Conservation (phyloP, 2,113 vertebrate species). For the Chrysemys picta region DNA sequence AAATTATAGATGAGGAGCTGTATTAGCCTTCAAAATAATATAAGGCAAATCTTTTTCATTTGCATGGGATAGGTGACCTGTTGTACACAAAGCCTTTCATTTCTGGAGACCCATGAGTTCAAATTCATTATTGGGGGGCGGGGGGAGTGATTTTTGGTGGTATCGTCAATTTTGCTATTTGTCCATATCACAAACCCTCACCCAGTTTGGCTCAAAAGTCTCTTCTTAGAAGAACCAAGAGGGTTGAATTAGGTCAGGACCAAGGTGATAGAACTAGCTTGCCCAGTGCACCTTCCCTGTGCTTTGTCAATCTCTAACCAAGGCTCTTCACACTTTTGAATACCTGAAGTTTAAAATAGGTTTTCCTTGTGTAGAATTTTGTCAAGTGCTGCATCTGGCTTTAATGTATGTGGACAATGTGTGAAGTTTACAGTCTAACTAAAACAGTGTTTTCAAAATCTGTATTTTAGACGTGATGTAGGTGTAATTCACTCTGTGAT, state of each 20-base stretch:
- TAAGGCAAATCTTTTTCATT: neutral
- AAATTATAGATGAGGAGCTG: neutral
- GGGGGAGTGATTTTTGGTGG: neutral
- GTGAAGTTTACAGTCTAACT: neutral
- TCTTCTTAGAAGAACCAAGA: neutral
- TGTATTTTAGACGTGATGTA: neutral
- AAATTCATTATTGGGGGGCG: neutral
- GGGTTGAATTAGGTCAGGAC: neutral
- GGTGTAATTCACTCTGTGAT: neutral
- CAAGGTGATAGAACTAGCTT: neutral
- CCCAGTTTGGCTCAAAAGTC: neutral
- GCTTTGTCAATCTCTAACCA: neutral
- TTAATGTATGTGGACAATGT: neutral
- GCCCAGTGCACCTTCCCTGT: neutral
- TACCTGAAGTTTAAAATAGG: neutral
- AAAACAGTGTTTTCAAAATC: neutral
- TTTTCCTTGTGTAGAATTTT: neutral
- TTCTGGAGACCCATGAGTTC: neutral
- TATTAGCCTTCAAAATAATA: neutral
- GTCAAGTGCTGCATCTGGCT: neutral
- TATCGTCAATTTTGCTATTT: neutral
- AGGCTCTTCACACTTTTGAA: neutral
- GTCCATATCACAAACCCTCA: neutral
- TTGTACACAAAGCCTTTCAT: neutral
- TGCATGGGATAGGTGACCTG: neutral